Base-by-base conservation (phyloP, 2,888 invertebrate species). In the Drosophila phalerata region DNA sequence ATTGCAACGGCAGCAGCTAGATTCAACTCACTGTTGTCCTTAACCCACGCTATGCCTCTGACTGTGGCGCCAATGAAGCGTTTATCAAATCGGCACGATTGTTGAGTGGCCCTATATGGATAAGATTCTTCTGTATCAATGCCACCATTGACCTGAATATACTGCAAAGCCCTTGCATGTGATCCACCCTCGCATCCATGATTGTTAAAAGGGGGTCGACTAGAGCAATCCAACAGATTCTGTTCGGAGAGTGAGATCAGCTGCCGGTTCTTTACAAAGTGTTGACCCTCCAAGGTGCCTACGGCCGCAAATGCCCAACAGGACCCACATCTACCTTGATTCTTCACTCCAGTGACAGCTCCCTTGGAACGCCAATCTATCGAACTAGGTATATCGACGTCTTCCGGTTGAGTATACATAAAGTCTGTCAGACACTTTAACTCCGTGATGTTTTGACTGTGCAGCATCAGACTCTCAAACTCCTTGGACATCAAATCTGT, bases 261-360 rank as follows among this genome's bases (percentile, higher is more conserved):
- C 79, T 94, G 93, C 0, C 96, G 95, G 13, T 94, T 94, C 93
- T 95, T 95, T 74, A 97, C 94, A 94, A 95, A 97, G 92, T 97
- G 96, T 92, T 97, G 97, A 0, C 96, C 97, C 93, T 98, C 98
- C 32, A 98, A 93, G 0, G 97, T 93, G 37, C 97, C 98, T 62
- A 98, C 98, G 95, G 97, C 93, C 88, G 97, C 97, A 94, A 98
- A 98, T 38, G 97, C 95, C 98, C 98, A 98, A 94, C 98, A 98
- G 0, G 97, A 96, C 63, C 97, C 97, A 92, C 97, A 98, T 84
- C 94, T 93, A 22, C 95, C 96, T 94, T 98, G 98, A 93, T 98
- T 95, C 93, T 98, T 98, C 74, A 98, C 94, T 0, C 94, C 94
- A 13, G 98, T 98, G 64, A 98, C 98, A 73, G 97, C 97, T 49